phyloP scores from a whole-genome alignment of 2,113 vertebrate genomes.

The Triplophysa siluroides region DNA sequence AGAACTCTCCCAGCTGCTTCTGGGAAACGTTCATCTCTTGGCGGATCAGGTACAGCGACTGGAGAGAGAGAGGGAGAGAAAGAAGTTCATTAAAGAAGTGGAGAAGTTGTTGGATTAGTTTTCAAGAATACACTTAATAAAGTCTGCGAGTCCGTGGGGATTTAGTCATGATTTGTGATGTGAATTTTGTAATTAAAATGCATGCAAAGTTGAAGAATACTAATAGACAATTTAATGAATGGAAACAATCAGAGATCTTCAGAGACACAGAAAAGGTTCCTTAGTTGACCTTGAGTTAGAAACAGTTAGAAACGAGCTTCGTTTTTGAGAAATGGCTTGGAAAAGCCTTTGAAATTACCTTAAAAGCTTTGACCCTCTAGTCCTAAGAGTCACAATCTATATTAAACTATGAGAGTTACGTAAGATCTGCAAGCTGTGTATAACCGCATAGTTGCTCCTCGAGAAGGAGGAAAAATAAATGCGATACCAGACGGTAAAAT shows the following conservation, averaged over 20 bases:
- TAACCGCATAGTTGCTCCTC: not conserved
- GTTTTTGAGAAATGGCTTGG: not conserved
- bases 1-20: conserved; percentile 88
- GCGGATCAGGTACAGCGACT: conserved; percentile 91
- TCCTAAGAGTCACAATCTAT: not conserved
- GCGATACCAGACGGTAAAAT: conserved; percentile 7
- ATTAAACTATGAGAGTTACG: not conserved
- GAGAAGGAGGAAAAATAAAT: conserved; percentile 13
- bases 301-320: not conserved
- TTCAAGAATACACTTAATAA: not conserved
- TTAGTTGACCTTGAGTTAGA: not conserved
- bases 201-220: not conserved
- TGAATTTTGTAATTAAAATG: not conserved
- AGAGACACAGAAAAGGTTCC: not conserved
- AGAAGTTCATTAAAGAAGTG: not conserved
- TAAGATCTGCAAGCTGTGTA: conserved; percentile 9
- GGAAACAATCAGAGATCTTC: not conserved
- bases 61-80: conserved; percentile 36
- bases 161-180: too few species aligned
- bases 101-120: not conserved
- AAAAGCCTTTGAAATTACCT: not conserved
- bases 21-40: conserved; percentile 92
- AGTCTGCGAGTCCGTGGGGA: not conserved
- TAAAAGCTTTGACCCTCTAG: conserved; percentile 16
- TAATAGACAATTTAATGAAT: not conserved